Evolutionary conservation across 2,113 vertebrate species (phyloP).

Genomic region (Petrocephalus microphthalmus): DNA sequence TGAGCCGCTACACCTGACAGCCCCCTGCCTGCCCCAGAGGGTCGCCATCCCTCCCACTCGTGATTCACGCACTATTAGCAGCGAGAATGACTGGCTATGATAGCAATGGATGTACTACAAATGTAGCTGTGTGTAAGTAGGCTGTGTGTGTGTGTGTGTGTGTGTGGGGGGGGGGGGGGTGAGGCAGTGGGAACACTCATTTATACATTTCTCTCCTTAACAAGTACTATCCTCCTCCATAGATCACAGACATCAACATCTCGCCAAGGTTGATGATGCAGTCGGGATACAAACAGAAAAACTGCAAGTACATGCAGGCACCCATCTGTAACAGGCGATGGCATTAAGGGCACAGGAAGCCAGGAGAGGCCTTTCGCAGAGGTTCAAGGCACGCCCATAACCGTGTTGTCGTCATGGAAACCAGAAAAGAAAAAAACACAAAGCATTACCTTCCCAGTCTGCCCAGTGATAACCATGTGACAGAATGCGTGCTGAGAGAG

Average conservation of each 20-base stretch:
- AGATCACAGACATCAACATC: neutral
- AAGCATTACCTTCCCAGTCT: neutral
- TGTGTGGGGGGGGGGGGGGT: neutral
- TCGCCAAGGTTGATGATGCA: neutral
- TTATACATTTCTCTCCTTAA: neutral
- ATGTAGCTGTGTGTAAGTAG: neutral
- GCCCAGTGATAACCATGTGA: neutral
- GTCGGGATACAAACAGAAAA: neutral
- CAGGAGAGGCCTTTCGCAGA: neutral
- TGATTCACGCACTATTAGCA: slow-evolving; percentile 17
- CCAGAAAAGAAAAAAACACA: neutral
- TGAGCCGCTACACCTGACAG: neutral
- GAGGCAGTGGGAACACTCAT: neutral
- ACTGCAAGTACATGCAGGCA: neutral
- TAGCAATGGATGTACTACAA: slow-evolving; percentile 37
- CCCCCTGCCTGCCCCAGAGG: neutral
- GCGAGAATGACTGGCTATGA: slow-evolving; percentile 6
- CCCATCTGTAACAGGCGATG: neutral
- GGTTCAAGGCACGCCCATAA: neutral
- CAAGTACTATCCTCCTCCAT: neutral
- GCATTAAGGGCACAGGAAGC: neutral
- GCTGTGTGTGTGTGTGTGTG: neutral
- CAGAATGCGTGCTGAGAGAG: neutral
- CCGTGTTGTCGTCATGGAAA: neutral
- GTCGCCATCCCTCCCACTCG: neutral